Evolutionary conservation across 2,113 vertebrate species (phyloP), one percentile per base, ranked within the genome.

Genomic region (Erinaceus europaeus): DNA sequence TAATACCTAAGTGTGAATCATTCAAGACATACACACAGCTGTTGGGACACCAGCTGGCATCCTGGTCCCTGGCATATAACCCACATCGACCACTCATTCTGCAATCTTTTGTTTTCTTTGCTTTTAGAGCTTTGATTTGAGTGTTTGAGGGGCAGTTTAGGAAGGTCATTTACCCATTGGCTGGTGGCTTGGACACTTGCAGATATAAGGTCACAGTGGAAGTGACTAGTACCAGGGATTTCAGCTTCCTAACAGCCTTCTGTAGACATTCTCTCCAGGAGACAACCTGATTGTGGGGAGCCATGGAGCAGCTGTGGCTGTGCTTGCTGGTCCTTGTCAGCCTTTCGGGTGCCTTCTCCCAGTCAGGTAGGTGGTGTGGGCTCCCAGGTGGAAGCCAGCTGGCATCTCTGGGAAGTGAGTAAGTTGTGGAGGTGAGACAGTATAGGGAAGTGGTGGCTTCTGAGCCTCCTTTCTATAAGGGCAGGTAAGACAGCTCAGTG

Each of bases 101-200:
- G 76, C 89, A 62, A 86, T 90, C 92, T 92, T 82, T 91, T 67
- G 57, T 29, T 89, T 77, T 89, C 65, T 84, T 87, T 93, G 85
- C 73, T 91, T 73, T 91, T 92, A 34, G 50, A 81, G 25, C 69
- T 84, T 92, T 87, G 92, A 95, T 77, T 91, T 85, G 89, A n/a
- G 75, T 86, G 61, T 88, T 42, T 71, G 81, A 81, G 27, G 83
- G 80, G 38, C 42, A 73, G 34, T 93, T 91, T 78, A 91, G 71
- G 75, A 79, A 82, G 93, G 91, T 77, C 59, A 91, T 88, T 95
- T 92, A 85, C 79, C 53, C 36, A 7, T 52, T 52, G 48, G 71
- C 53, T 8, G 83, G 74, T 67, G 15, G 64, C 18, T 27, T 50
- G 27, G 52, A 86, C 53, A 40, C 2, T 32, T 55, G 61, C 75